phyloP scores from a whole-genome alignment of 2,113 vertebrate genomes.

The Rhinichthys klamathensis region DNA sequence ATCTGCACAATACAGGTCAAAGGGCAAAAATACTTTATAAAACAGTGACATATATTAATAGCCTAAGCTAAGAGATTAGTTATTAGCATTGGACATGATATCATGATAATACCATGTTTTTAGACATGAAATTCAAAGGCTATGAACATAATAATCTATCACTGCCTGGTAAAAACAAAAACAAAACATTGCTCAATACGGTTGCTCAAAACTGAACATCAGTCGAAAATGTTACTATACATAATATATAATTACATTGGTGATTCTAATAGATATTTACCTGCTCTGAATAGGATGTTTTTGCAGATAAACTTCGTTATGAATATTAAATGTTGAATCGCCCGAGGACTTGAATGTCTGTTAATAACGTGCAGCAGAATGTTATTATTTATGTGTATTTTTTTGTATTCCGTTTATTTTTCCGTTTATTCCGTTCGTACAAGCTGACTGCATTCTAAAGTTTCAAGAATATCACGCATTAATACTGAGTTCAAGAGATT shows the following conservation, averaged over 20 bases:
- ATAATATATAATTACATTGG: background rate
- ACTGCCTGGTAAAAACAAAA: no score
- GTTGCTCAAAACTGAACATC: background rate
- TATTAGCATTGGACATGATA: background rate
- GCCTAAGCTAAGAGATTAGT: no score
- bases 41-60: background rate
- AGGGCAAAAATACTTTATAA: background rate
- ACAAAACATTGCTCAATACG: no score
- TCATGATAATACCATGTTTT: no score
- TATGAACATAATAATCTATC: no score
- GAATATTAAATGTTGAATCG: no score
- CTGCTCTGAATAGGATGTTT: no score
- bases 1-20: background rate
- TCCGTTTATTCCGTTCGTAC: background rate
- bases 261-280: no score
- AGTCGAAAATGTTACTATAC: background rate
- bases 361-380: slow-evolving; percentile 14
- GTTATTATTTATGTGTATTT: background rate
- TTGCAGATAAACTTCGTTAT: background rate
- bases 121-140: no score
- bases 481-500: background rate
- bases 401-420: no score
- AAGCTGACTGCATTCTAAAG: background rate
- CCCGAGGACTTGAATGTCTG: background rate
- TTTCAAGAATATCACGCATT: background rate